Conservation (phyloP, 1,140 invertebrate species). For the Stegodyphus mimosarum region DNA sequence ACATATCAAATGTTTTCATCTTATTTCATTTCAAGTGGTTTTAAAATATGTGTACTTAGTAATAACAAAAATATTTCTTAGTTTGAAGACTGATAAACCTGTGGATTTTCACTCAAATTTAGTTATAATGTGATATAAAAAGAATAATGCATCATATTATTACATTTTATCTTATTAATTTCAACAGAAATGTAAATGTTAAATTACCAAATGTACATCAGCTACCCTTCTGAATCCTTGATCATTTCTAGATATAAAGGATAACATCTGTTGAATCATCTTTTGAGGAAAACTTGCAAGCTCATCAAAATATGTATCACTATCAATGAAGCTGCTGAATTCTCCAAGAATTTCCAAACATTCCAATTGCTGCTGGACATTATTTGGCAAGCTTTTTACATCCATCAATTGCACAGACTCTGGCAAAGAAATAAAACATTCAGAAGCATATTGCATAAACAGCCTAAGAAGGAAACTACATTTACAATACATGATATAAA, state of each 20-base stretch:
- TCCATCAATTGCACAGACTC: conserved; percentile 6
- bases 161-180: too few relatives aligned
- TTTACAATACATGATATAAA: not conserved
- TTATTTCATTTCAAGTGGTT: too few relatives aligned
- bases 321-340: conserved; percentile 4
- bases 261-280: conserved; percentile 2
- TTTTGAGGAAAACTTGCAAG: not conserved
- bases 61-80: too few relatives aligned
- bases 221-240: not conserved
- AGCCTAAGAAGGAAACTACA: not conserved
- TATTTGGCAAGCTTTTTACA: not conserved
- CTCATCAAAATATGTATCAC: not conserved
- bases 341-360: conserved; percentile 44
- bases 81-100: too few relatives aligned
- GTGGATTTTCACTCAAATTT: too few relatives aligned
- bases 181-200: too few relatives aligned
- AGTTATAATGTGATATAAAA: too few relatives aligned
- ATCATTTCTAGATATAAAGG: conserved; percentile 7
- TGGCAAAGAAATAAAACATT: not conserved
- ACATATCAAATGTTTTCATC: too few relatives aligned
- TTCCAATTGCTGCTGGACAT: conserved; percentile 18
- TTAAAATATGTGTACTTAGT: too few relatives aligned
- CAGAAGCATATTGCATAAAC: not conserved
- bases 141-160: too few relatives aligned
- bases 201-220: conserved; percentile 38